Base-by-base conservation (phyloP, 2,113 vertebrate species). In the Columbina picui region DNA sequence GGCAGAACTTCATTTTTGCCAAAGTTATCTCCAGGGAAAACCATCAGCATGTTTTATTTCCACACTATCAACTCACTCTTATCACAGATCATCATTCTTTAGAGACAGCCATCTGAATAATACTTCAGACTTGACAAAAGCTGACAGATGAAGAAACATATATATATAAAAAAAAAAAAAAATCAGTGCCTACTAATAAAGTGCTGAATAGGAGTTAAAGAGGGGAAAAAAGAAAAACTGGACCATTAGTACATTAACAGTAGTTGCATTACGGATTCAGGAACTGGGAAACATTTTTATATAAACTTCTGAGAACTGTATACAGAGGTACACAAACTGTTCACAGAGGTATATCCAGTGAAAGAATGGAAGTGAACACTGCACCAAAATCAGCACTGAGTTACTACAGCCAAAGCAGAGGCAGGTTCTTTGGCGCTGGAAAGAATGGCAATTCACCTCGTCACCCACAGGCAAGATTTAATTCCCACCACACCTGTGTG, bases 1-100 rank as follows among this genome's bases (percentile, higher is more conserved):
- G 96, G 88, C 93, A 97, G 87, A 90, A 56, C 84, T 97, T 96
- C 89, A 96, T 90, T 95, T 96, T 71, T 92, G 95, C 91, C 95
- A 9, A 96, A 92, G 86, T 61, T n/a, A 67, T 76, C 96, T 96
- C 94, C 73, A 55, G 94, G 95, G 97, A 97, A 96, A 89, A 63
- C 75, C 79, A 86, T 87, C 93, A 73, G 92, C 43, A 89, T 80
- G 84, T 65, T 87, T 94, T 94, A 96, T 94, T 96, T 96, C 93
- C 84, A 96, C 55, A 61, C 90, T 95, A 93, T 91, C 96, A 94
- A 92, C 88, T 97, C 88, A 87, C 78, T 94, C 89, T 92, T 84
- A 93, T 57, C 85, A 91, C 76, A 87, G 61, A 83, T 75, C 60
- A 67, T 94, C 92, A 90, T 81, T 97, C 94, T 95, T 96, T 81